These are phyloP conservation scores for Gryllus longicercus DNA, from an alignment of 2,888 invertebrate genomes.

Conservation along the genomic window DNA sequence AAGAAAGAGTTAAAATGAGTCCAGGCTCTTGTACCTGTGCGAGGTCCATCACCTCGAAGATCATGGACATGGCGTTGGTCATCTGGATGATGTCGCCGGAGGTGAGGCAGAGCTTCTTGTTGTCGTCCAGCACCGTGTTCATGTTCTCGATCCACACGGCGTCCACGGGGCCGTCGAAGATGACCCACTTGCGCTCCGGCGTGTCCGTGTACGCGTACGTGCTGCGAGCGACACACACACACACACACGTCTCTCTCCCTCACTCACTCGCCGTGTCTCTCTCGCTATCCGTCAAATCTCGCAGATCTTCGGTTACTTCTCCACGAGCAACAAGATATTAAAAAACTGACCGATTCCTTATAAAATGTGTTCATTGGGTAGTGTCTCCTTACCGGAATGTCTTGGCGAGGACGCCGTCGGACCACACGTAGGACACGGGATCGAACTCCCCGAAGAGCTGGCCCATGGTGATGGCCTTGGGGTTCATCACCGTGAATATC, in stretches of 20 bases:
- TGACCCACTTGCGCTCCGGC: constrained; percentile 81
- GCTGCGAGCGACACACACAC: background rate
- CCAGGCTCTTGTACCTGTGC: constrained; percentile 52
- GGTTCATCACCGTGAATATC: constrained; percentile 78
- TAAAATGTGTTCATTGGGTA: no score
- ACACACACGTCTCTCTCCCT: background rate
- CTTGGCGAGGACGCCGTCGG: constrained; percentile 78
- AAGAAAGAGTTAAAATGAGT: no score
- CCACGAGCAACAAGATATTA: no score
- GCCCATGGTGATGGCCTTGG: constrained; percentile 89
- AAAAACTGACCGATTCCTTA: no score
- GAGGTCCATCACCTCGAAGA: constrained; percentile 85
- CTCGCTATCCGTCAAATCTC: no score
- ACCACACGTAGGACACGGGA: constrained; percentile 87
- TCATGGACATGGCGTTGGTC: constrained; percentile 76
- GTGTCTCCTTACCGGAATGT: constrained; percentile 41
- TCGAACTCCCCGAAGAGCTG: constrained; percentile 91
- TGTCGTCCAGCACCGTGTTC: constrained; percentile 84
- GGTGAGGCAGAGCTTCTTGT: constrained; percentile 81
- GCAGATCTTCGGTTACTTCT: no score
- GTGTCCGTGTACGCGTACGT: constrained; percentile 46
- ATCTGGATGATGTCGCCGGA: constrained; percentile 85
- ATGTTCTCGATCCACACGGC: constrained; percentile 89
- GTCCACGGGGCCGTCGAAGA: constrained; percentile 89
- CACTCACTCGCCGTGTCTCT: no score